A percentile compares a stretch with the other conserved stretches of the same genome.
phyloP scores from a whole-genome alignment of 2,797 vertebrate species.

The Buceros bicornis region DNA sequence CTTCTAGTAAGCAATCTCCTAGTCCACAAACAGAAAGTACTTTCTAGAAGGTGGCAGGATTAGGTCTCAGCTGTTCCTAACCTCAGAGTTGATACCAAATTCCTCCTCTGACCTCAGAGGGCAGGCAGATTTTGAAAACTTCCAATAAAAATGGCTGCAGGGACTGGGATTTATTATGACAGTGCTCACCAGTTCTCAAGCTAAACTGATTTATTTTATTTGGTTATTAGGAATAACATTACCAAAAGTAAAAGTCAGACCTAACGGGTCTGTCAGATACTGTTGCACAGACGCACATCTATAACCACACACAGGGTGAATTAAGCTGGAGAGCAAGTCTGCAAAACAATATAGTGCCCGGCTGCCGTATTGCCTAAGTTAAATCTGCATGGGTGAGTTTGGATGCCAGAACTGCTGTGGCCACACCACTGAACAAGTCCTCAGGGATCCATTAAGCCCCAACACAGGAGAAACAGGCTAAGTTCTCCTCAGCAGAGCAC shows the following conservation, averaged over 20 bases:
- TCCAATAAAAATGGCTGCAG: neutral
- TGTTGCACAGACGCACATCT: neutral
- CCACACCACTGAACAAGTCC: neutral
- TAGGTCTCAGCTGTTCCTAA: neutral
- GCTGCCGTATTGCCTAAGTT: neutral
- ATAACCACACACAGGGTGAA: fast-evolving
- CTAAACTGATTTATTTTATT: neutral
- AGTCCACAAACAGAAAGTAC: neutral
- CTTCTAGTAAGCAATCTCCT: neutral
- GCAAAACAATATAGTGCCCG: neutral
- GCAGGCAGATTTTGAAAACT: neutral
- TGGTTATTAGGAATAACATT: neutral
- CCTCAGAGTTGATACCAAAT: neutral
- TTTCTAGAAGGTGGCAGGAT: neutral
- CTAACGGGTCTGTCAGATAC: neutral
- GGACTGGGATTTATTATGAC: neutral
- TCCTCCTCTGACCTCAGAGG: neutral
- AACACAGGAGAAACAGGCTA: neutral
- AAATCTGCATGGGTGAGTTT: neutral
- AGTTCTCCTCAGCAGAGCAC: neutral
- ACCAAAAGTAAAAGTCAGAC: neutral
- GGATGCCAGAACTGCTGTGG: neutral
- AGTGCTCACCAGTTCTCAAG: neutral
- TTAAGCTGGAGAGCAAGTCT: neutral
- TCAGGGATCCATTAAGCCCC: neutral